Base-by-base conservation (phyloP, 64 coral and sea anemone species). In the Montipora foliosa region DNA sequence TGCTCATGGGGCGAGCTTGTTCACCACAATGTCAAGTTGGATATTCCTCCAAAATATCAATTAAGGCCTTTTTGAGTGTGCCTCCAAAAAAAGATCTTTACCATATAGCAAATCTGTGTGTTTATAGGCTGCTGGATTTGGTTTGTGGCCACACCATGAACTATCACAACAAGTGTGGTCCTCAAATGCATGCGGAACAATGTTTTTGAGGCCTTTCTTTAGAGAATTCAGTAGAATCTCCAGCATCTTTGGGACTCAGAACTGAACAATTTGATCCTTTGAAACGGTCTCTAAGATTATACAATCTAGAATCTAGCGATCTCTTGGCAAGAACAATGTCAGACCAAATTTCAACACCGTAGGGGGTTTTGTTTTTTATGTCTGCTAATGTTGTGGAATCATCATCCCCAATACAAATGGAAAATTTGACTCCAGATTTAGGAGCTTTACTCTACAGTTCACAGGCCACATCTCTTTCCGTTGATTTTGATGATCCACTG, bases 371-470 rank as follows among this genome's bases (percentile, higher is more conserved):
- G n/a, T n/a, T n/a, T 72, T 67, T 77, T 6, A 86, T 90, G 22
- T 96, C 71, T 29, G 79, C 69, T 29, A 78, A 78, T 16, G 95
- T 96, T 37, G 95, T 96, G 8, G 95, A 92, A 47, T 96, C 90
- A 86, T 96, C 91, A 89, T 96, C 24, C 95, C 95, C 95, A 57
- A 85, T 81, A 75, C 89, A 96, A 0, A 67, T 25, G 3, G 95
- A 92, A 77, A 89, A 85, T 79, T 96, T 96, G 4, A 93, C 95
- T 71, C 82, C 69, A 21, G 37, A 49, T 16, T 90, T 9, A 69
- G 84, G 87, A 50, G 45, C 79, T 88, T 62, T 79, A 77, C 59
- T 93, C 44, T n/a, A n/a, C n/a, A n/a, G n/a, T n/a, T n/a, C 78
- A 61, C 83, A 74, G 68, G 81, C 91, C 58, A 62, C 37, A 80